phyloP scores from a whole-genome alignment of 1,140 invertebrate species.

The Drosophila lini region DNA sequence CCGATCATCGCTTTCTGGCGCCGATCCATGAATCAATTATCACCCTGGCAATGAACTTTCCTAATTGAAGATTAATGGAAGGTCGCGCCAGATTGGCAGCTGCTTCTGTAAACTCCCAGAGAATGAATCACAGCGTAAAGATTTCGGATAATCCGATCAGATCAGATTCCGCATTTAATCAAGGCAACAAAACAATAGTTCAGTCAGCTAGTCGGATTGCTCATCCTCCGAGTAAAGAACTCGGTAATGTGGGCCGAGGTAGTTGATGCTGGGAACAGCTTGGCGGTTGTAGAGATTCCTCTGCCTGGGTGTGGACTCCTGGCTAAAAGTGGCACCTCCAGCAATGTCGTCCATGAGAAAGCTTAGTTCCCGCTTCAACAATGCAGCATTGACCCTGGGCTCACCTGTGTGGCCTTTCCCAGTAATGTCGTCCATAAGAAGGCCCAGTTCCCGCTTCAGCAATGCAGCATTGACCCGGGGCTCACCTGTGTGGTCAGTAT shows the following conservation, averaged over 20 bases:
- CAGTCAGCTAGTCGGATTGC: not conserved
- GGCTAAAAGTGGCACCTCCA: not conserved
- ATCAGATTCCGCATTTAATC: constrained; percentile 29
- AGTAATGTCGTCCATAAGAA: not conserved
- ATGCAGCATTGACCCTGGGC: not conserved
- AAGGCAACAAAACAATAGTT: constrained; percentile 20
- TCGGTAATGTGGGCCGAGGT: not conserved
- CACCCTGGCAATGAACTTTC: constrained; percentile 44
- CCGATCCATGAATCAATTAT: constrained; percentile 46
- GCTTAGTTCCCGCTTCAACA: constrained; percentile 6
- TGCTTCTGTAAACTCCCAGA: constrained; percentile 44
- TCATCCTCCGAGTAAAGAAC: not conserved
- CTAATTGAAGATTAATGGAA: constrained; percentile 45
- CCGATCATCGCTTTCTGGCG: constrained; percentile 40
- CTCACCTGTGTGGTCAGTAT: not conserved
- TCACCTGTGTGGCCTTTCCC: not conserved
- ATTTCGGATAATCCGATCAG: constrained; percentile 24
- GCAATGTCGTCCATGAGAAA: not conserved
- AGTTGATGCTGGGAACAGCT: not conserved
- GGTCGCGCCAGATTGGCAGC: constrained; percentile 10
- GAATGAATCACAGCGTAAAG: constrained; percentile 25
- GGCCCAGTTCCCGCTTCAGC: not conserved
- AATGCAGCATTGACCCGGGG: not conserved
- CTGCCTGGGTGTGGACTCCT: not conserved
- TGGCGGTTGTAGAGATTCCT: not conserved